phyloP scores from a whole-genome alignment of 2,797 vertebrate species.

The Dromococcyx pavoninus region DNA sequence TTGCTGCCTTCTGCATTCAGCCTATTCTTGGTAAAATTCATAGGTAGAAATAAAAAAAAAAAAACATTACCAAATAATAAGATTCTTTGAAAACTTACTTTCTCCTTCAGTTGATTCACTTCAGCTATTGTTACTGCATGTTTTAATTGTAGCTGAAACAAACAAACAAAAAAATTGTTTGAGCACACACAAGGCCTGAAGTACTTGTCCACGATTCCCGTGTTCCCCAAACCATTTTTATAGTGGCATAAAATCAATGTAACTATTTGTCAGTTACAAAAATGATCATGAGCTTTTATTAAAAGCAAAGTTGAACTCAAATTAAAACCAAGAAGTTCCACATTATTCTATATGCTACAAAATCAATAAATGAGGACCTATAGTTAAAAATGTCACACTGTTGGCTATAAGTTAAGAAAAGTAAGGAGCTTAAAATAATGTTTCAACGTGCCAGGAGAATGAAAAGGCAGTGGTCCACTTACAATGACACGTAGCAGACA shows the following conservation, averaged over 20 bases:
- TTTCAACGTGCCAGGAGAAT: background rate
- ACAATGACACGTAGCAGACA: background rate
- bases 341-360: background rate
- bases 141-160: conserved; percentile 85
- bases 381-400: background rate
- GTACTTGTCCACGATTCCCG: background rate
- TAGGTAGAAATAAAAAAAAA: background rate
- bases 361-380: background rate
- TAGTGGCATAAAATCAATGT: background rate
- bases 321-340: background rate
- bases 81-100: conserved; percentile 73
- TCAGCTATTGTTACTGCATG: conserved; percentile 83
- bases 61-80: background rate
- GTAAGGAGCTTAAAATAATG: background rate
- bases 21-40: background rate
- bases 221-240: background rate
- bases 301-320: background rate
- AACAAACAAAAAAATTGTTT: background rate
- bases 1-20: background rate
- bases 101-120: conserved; percentile 85
- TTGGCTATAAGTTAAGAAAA: background rate
- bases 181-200: background rate
- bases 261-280: background rate
- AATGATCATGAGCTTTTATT: background rate
- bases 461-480: background rate